These are phyloP conservation scores for Acropora yongei DNA, from an alignment of 64 coral and sea anemone genomes.

Conservation along the genomic window DNA sequence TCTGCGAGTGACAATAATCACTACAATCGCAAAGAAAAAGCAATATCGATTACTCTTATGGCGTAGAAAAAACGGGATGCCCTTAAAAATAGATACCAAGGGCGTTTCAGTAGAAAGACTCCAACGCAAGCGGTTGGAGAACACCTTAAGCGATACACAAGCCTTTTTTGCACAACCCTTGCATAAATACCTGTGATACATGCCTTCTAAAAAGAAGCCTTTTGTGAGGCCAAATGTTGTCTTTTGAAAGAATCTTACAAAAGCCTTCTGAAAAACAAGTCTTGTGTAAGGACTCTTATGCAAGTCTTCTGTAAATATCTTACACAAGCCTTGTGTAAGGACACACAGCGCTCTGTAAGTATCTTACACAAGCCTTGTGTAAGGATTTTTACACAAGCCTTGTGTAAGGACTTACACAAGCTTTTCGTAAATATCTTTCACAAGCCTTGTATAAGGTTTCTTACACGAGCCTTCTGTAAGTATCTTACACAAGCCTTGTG, in stretches of 20 bases:
- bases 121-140: not conserved
- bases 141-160: not conserved
- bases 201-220: not conserved
- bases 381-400: too few relatives aligned
- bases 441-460: too few relatives aligned
- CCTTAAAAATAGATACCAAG: not conserved
- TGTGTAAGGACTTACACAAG: too few relatives aligned
- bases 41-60: not conserved
- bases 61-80: not conserved
- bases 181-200: not conserved
- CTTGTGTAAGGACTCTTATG: not conserved
- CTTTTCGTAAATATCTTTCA: too few relatives aligned
- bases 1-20: not conserved
- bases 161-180: not conserved
- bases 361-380: too few relatives aligned
- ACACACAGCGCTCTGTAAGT: too few relatives aligned
- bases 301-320: not conserved
- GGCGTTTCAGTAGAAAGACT: constrained; percentile 2
- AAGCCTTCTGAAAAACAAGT: not conserved
- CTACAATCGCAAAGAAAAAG: constrained; percentile 6
- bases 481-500: too few relatives aligned
- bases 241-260: not conserved
- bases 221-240: not conserved
- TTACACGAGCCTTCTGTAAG: too few relatives aligned
- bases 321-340: not conserved